Evolutionary conservation across 2,113 vertebrate species (phyloP), one percentile per base, ranked within the genome.

Genomic region (Serinus canaria): DNA sequence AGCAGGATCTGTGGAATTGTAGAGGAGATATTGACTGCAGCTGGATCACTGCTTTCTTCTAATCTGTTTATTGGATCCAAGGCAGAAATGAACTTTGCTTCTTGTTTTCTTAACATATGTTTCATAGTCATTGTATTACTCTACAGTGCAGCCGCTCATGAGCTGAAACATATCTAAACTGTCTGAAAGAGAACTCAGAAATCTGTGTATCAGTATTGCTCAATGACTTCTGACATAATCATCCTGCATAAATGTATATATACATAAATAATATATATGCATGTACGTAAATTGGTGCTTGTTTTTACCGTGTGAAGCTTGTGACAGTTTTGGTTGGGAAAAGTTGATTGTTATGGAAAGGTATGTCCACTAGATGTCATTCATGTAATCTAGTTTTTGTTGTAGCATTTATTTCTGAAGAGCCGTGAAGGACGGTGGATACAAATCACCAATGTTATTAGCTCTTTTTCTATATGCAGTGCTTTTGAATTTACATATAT

Each of bases 281-380:
- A 28, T 16, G 22, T 31, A 56, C 10, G 31, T 10, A 35, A 46
- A 52, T 60, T 75, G n/a, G 17, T 89, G 35, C 46, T 68, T 68
- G 11, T 67, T 76, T 64, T 83, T 33, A 41, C 49, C 43, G 15
- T 37, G 23, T 39, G 64, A 73, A 84, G 3, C 44, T 25, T 58
- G 15, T 84, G 33, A 82, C 28, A 33, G 30, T 69, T 70, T 76
- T 83, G 11, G 9, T 30, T 62, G 46, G 64, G 49, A 67, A 43
- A 66, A 46, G 4, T 75, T 69, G 22, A 39, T 82, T 94, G 96
- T 92, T 92, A 95, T 98, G 91, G 72, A 64, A 68, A 33, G 2
- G 2, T 72, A 9, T 41, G 72, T 81, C 98, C 98, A 97, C 98
- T 98, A 98, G 98, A 97, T 98, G 98, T 98, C 98, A 98, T 74